phyloP scores from a whole-genome alignment of 1,140 invertebrate genomes.

The Metaphire vulgaris region DNA sequence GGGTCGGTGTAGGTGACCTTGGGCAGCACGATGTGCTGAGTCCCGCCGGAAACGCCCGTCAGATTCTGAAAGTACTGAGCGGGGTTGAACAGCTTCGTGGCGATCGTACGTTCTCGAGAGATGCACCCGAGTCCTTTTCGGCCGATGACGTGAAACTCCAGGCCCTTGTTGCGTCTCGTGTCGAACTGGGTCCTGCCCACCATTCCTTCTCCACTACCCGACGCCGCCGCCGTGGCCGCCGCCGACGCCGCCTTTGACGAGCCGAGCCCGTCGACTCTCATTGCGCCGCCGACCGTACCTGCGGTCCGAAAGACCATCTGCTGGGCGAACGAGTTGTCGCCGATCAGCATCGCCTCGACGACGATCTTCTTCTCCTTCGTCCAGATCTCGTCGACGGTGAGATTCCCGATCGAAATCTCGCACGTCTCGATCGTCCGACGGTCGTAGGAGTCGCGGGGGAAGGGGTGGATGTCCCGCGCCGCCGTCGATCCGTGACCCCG shows the following conservation, averaged over 20 bases:
- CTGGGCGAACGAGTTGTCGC: conserved; percentile 24
- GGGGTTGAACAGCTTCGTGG: conserved; percentile 23
- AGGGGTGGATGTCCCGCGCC: not conserved
- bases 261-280: not conserved
- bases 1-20: conserved; percentile 27
- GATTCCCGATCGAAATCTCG: conserved; percentile 22
- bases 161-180: conserved; percentile 20
- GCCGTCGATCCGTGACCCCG: not conserved
- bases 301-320: conserved; percentile 8
- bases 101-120: conserved; percentile 8
- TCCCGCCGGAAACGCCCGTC: not conserved
- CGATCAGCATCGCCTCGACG: conserved; percentile 17
- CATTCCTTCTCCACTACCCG: not conserved
- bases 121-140: conserved; percentile 13
- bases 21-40: conserved; percentile 10
- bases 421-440: conserved; percentile 12
- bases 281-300: conserved; percentile 5
- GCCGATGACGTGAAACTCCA: conserved; percentile 26
- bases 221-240: too few species aligned
- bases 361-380: conserved; percentile 24
- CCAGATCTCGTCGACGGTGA: conserved; percentile 25
- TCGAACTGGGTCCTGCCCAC: conserved; percentile 14
- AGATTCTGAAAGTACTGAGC: conserved; percentile 6
- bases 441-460: conserved; percentile 3
- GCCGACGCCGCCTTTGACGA: not conserved